Base-by-base conservation (phyloP, 1,140 invertebrate species). In the Heliconius congener region DNA sequence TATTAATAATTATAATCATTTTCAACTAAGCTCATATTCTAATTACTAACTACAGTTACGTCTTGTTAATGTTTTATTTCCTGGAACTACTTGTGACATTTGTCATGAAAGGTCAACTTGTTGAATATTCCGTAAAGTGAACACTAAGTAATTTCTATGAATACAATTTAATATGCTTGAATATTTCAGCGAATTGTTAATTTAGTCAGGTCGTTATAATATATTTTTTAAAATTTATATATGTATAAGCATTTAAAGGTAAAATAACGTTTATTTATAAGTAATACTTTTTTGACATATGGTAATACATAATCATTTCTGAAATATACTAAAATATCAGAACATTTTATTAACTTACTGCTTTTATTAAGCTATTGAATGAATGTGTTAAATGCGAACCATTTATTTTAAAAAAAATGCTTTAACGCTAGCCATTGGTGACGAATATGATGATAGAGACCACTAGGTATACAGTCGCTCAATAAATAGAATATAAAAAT, bases 21-120 rank as follows among this genome's bases (percentile, higher is more conserved):
- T 66, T 66, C 60, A 66, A 66, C 11, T 13, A 30, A 66, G 27
- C 60, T 46, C 78, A 9, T 57, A 71, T 27, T 74, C 27, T 72
- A 72, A 78, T 57, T 66, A 27, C 60, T 42, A 52, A 52, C 9
- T 52, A 74, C 74, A 34, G 70, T 39, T 66, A 27, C 60, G 60
- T 66, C 60, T 66, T 30, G 23, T 66, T 66, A 11, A 27, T 66
- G 60, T 66, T 66, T 66, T 13, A 16, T 66, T 66, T 66, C 60
- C 60, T 5, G 23, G 60, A 70, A 74, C 72, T 73, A 81, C 72
- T 71, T 34, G 76, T 66, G 60, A 66, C 60, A 66, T 66, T 66
- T 66, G 71, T 78, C 80, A 76, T 83, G 82, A 83, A 77, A 83
- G 82, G 80, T 81, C 75, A 83, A 73, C 77, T 71, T 81, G 66